Evolutionary conservation across 2,888 invertebrate species (phyloP).

Genomic region (Hermaeophaga mercurialis): DNA sequence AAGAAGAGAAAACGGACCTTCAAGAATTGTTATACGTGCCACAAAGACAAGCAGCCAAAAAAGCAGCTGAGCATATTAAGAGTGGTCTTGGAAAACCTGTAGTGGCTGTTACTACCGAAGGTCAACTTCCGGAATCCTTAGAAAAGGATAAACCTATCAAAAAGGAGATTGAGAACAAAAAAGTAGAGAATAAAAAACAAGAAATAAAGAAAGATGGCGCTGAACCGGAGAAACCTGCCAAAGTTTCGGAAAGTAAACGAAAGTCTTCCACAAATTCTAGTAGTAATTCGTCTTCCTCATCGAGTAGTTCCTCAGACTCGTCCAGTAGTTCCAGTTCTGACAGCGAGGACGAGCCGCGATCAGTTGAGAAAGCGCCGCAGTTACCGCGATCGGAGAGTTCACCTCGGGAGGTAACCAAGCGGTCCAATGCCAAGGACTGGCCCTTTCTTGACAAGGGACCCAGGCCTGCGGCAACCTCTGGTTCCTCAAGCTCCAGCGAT

Average conservation of each 20-base stretch:
- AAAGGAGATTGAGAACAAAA: constrained; percentile 47
- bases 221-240: constrained; percentile 45
- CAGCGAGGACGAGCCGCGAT: constrained; percentile 64
- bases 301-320: constrained; percentile 58
- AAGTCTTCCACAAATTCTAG: constrained; percentile 61
- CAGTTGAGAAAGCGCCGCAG: constrained; percentile 46
- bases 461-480: constrained; percentile 68
- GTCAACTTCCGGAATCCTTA: constrained; percentile 29
- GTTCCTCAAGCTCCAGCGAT: constrained; percentile 65
- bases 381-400: constrained; percentile 53
- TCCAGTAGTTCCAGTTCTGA: constrained; percentile 64
- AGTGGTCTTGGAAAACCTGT: constrained; percentile 68
- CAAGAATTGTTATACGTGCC: constrained; percentile 80
- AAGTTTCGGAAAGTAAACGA: constrained; percentile 56
- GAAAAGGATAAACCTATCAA: constrained; percentile 49
- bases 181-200: constrained; percentile 42
- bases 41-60: constrained; percentile 88
- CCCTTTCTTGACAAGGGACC: constrained; percentile 82
- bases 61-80: constrained; percentile 88
- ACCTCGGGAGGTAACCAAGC: constrained; percentile 51
- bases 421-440: constrained; percentile 66
- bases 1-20: constrained; percentile 67
- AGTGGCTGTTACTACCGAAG: constrained; percentile 37
- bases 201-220: constrained; percentile 38
- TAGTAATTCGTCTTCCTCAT: constrained; percentile 61